phyloP scores from a whole-genome alignment of 2,888 invertebrate genomes.

The Cactoblastis cactorum region DNA sequence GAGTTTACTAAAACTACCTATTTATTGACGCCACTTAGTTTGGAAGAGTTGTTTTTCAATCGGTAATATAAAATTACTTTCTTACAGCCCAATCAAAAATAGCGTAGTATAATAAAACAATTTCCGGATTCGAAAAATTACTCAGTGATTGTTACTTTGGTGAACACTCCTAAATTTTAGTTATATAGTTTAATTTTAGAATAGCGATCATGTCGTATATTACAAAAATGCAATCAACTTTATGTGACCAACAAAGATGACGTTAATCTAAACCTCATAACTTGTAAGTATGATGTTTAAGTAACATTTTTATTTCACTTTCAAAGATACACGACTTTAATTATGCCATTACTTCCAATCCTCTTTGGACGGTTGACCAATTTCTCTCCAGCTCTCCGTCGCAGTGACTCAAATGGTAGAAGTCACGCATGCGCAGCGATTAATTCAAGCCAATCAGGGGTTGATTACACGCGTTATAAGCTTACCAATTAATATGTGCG shows the following conservation, averaged over 20 bases:
- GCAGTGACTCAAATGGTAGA: conserved; percentile 61
- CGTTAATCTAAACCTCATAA: neutral
- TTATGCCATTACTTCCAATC: conserved; percentile 74
- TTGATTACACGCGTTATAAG: conserved; percentile 74
- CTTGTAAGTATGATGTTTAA: too few relatives aligned
- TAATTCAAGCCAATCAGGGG: conserved; percentile 77
- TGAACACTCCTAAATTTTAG: neutral
- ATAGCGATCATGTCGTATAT: too few relatives aligned
- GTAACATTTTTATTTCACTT: neutral
- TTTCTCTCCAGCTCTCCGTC: conserved; percentile 67
- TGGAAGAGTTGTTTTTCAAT: too few relatives aligned
- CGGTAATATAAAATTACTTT: too few relatives aligned
- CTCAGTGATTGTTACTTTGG: too few relatives aligned
- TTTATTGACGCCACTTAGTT: conserved; percentile 32
- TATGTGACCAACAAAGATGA: neutral
- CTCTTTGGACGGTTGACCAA: conserved; percentile 50
- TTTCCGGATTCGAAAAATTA: too few relatives aligned
- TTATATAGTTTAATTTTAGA: too few relatives aligned
- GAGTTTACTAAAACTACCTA: conserved; percentile 50
- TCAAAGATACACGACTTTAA: conserved; percentile 63
- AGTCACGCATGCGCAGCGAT: conserved; percentile 74
- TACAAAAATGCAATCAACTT: too few relatives aligned
- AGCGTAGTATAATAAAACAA: too few relatives aligned
- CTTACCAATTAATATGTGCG: conserved; percentile 48
- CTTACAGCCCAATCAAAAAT: too few relatives aligned